Conservation (phyloP, 2,888 invertebrate genomes). For the Eristalis arbustorum region DNA sequence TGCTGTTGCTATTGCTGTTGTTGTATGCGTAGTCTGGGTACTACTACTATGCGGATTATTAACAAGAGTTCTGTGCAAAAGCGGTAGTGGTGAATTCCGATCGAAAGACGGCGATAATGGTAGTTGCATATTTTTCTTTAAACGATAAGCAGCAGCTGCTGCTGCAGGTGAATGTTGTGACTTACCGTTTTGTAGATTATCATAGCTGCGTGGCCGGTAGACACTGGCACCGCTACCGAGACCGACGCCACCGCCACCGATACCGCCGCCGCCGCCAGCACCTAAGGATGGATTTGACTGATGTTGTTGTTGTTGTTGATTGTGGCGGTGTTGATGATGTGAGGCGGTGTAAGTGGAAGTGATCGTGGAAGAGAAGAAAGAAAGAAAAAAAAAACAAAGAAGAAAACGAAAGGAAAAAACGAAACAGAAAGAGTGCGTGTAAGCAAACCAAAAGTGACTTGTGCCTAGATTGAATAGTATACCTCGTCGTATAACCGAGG, state of each 20-base stretch:
- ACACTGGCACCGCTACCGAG: conserved; percentile 75
- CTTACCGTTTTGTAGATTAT: conserved; percentile 81
- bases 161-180: conserved; percentile 77
- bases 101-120: conserved; percentile 80
- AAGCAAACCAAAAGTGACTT: conserved; percentile 63
- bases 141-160: conserved; percentile 77
- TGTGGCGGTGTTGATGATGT: conserved; percentile 25
- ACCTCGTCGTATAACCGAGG: conserved; percentile 79
- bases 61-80: conserved; percentile 76
- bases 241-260: conserved; percentile 49
- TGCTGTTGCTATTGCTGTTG: conserved; percentile 77
- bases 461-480: conserved; percentile 70
- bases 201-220: conserved; percentile 80
- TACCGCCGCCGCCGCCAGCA: conserved; percentile 74
- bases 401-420: conserved; percentile 72
- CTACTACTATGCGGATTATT: conserved; percentile 71
- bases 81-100: conserved; percentile 79
- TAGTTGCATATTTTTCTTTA: conserved; percentile 77
- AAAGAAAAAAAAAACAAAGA: conserved; percentile 72
- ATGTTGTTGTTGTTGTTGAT: conserved; percentile 22
- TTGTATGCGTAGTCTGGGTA: conserved; percentile 67
- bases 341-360: conserved; percentile 26
- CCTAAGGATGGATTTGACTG: conserved; percentile 79
- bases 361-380: conserved; percentile 70
- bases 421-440: conserved; percentile 68